These are phyloP conservation scores for Bergia puertoricense DNA, from an alignment of 92 coral and sea anemone species.

Conservation along the genomic window DNA sequence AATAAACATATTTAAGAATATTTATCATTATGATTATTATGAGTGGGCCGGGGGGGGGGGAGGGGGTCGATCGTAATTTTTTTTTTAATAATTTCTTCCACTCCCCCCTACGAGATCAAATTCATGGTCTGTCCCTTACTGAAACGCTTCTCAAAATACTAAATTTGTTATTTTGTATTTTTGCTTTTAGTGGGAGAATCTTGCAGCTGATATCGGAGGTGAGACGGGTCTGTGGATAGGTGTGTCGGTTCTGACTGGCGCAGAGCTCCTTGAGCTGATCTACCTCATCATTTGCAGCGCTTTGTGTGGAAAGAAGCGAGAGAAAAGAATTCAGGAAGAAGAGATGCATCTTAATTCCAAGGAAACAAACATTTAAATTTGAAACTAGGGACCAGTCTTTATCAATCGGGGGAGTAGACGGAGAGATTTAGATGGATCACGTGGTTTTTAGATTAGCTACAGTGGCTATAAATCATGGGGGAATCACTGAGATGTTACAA, in stretches of 20 bases:
- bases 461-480: no score
- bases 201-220: conserved; percentile 41
- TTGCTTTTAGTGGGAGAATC: conserved; percentile 35
- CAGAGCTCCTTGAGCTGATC: conserved; percentile 22
- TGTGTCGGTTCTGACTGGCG: conserved; percentile 37
- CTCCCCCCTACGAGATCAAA: no score
- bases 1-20: no score
- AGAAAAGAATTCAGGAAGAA: conserved; percentile 6
- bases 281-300: conserved; percentile 26
- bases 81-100: no score
- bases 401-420: no score
- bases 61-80: no score
- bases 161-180: not conserved
- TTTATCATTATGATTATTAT: no score
- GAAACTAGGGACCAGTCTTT: no score
- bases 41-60: no score
- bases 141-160: not conserved
- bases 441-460: no score
- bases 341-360: not conserved
- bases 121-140: not conserved
- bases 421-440: no score
- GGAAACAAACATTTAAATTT: conserved; percentile 8
- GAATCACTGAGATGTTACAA: no score
- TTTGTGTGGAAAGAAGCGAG: conserved; percentile 1
- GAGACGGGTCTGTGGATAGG: conserved; percentile 43